phyloP scores from a whole-genome alignment of 2,888 invertebrate species.

The Andrena bucephala region DNA sequence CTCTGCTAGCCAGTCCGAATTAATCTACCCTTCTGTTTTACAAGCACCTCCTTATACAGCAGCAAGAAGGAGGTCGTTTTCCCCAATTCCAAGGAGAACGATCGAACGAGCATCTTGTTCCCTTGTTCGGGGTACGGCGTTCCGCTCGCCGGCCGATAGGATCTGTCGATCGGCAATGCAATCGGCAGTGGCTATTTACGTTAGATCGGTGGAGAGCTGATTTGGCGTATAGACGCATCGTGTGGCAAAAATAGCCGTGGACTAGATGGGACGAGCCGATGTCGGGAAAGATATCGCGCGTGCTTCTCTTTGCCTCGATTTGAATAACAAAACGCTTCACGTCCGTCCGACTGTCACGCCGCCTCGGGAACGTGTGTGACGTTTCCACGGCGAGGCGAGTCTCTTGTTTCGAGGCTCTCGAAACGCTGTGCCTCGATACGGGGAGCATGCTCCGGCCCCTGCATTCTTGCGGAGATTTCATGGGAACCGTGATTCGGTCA shows the following conservation, averaged over 20 bases:
- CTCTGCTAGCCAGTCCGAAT: constrained; percentile 6
- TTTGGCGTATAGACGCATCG: constrained; percentile 50
- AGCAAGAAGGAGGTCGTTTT: neutral
- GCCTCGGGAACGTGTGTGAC: constrained; percentile 63
- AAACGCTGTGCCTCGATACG: constrained; percentile 36
- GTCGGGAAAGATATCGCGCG: constrained; percentile 70
- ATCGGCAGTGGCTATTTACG: constrained; percentile 52
- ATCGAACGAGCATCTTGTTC: constrained; percentile 17
- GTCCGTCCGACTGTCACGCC: constrained; percentile 74
- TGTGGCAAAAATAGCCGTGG: constrained; percentile 67
- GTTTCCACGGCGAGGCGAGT: constrained; percentile 36
- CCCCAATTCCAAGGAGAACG: neutral
- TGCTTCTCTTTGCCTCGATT: constrained; percentile 68
- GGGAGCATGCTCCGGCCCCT: constrained; percentile 18
- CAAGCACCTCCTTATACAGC: constrained; percentile 3
- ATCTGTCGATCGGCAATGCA: constrained; percentile 67
- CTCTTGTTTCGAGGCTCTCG: constrained; percentile 36
- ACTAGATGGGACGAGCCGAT: constrained; percentile 68
- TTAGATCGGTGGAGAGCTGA: constrained; percentile 48
- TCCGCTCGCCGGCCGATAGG: constrained; percentile 58
- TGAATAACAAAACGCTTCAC: constrained; percentile 77
- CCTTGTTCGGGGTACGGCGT: constrained; percentile 18
- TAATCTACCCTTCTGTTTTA: constrained; percentile 11
- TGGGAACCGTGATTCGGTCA: constrained; percentile 13
- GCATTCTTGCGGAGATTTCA: constrained; percentile 46